Percentiles rank a stretch among this genome's conserved stretches.
These are phyloP conservation scores for Cynopterus sphinx DNA, from an alignment of 2,797 vertebrate species.

Conservation along the genomic window DNA sequence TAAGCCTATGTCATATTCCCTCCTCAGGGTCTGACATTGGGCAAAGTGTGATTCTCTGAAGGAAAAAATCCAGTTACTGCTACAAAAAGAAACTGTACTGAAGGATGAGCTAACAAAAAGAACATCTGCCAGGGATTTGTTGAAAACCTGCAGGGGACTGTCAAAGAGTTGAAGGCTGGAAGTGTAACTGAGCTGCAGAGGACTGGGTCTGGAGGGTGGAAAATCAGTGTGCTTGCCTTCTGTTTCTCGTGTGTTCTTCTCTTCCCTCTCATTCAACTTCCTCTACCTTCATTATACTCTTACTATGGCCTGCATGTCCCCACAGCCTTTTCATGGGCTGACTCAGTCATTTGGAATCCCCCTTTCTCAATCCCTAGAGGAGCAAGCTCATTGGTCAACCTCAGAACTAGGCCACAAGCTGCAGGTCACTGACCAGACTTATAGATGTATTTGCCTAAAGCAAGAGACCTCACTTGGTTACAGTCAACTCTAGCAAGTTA, in stretches of 20 bases:
- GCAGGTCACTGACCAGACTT: background rate
- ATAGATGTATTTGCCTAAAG: background rate
- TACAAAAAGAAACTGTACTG: background rate
- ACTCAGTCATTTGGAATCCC: background rate
- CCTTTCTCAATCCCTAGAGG: background rate
- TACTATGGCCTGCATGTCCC: background rate
- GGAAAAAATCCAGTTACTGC: background rate
- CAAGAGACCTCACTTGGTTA: background rate
- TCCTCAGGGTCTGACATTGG: background rate
- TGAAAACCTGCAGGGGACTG: background rate
- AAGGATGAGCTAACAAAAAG: background rate
- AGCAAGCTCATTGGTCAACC: background rate
- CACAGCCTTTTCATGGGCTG: background rate
- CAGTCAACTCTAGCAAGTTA: slow-evolving; percentile 16
- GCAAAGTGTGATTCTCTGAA: background rate
- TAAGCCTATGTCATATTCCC: background rate
- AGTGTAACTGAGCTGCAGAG: background rate
- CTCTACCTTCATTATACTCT: background rate
- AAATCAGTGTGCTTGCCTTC: background rate
- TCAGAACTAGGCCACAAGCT: background rate
- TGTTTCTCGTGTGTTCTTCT: background rate
- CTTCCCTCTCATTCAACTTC: background rate
- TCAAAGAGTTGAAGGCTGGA: background rate
- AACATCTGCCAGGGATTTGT: background rate
- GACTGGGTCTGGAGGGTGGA: background rate